Conservation (phyloP, 2,888 invertebrate genomes). For the Nasonia oneida region DNA sequence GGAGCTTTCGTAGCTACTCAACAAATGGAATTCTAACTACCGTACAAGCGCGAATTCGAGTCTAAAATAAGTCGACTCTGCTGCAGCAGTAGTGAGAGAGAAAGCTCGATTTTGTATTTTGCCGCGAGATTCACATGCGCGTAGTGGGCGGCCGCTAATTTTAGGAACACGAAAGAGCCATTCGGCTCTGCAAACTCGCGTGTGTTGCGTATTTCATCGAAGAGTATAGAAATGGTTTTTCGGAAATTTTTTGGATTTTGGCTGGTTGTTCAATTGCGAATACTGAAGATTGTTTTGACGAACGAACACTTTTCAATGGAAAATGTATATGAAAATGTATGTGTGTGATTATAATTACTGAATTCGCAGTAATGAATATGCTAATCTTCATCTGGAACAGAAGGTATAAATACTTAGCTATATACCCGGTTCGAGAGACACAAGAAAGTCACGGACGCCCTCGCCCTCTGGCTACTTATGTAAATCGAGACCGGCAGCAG, state of each 20-base stretch:
- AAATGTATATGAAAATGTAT: neutral
- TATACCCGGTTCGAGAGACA: neutral
- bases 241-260: conserved; percentile 7
- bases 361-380: neutral
- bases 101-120: conserved; percentile 56
- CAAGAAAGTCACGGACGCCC: conserved; percentile 53
- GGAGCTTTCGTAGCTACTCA: conserved; percentile 58
- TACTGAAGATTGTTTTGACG: no score
- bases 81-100: neutral
- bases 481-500: conserved; percentile 71
- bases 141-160: conserved; percentile 41
- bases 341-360: neutral
- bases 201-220: conserved; percentile 9
- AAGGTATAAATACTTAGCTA: conserved; percentile 34
- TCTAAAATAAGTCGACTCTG: conserved; percentile 54
- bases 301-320: neutral
- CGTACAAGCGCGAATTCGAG: conserved; percentile 59
- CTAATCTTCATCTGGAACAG: conserved; percentile 30
- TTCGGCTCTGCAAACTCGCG: neutral
- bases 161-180: conserved; percentile 45
- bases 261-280: neutral
- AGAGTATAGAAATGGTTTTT: neutral
- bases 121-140: conserved; percentile 13
- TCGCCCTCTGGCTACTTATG: conserved; percentile 71
- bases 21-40: conserved; percentile 63